phyloP scores from a whole-genome alignment of 35 echinoderm and acorn worm species.

The Heliocidaris erythrogramma region DNA sequence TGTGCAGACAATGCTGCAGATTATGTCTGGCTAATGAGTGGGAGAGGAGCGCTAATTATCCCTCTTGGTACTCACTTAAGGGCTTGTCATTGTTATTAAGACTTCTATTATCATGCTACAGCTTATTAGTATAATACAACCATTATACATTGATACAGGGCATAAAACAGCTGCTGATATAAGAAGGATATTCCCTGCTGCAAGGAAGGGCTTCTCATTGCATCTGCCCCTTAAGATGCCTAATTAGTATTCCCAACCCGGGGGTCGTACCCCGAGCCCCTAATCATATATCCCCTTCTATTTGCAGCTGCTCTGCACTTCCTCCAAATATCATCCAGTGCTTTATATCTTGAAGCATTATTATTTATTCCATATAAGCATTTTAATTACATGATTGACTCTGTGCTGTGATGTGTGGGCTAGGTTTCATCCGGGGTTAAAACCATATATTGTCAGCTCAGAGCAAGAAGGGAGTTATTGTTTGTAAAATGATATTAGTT shows the following conservation, averaged over 20 bases:
- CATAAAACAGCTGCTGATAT: background rate
- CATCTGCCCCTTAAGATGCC: background rate
- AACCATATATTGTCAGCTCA: too few relatives aligned
- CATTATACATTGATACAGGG: background rate
- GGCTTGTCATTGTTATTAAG: slow-evolving; percentile 4
- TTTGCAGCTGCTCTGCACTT: background rate
- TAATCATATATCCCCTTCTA: background rate
- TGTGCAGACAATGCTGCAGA: background rate
- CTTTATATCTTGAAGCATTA: background rate
- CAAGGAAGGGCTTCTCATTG: background rate
- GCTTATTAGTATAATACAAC: background rate
- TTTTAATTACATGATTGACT: too few relatives aligned
- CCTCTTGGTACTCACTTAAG: background rate
- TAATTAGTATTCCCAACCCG: background rate
- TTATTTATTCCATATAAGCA: background rate
- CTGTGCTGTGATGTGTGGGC: too few relatives aligned
- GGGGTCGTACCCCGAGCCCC: background rate
- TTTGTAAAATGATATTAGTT: too few relatives aligned
- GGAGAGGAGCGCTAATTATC: background rate
- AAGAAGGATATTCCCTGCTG: background rate
- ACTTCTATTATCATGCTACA: background rate
- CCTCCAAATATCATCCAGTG: background rate
- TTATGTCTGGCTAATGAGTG: background rate
- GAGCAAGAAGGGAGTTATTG: too few relatives aligned
- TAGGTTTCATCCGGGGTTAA: too few relatives aligned